A percentile compares a stretch with the other conserved stretches of the same genome.
Conservation (phyloP, 2,888 invertebrate genomes). For the Drosophila mimetica region DNA sequence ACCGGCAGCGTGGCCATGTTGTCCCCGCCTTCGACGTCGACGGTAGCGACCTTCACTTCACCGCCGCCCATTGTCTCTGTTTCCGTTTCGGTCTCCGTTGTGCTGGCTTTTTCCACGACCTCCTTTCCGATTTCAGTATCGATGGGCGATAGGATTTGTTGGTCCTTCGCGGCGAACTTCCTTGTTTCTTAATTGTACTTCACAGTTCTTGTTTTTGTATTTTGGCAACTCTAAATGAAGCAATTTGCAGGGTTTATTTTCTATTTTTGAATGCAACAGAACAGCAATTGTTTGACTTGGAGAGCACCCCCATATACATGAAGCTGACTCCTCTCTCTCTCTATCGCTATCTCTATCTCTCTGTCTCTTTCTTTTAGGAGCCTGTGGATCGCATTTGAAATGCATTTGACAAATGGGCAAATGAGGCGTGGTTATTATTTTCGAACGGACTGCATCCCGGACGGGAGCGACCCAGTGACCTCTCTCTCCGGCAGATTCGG, state of each 20-base stretch:
- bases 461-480: conserved; percentile 43
- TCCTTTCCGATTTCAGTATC: conserved; percentile 28
- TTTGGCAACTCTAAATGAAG: conserved; percentile 45
- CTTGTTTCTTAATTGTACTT: conserved; percentile 7
- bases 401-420: conserved; percentile 62
- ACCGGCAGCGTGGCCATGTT: conserved; percentile 96
- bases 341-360: not conserved
- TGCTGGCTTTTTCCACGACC: conserved; percentile 49
- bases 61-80: conserved; percentile 86
- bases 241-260: conserved; percentile 57
- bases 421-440: conserved; percentile 64
- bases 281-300: conserved; percentile 6
- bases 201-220: conserved; percentile 6
- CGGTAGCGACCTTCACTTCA: conserved; percentile 95
- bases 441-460: conserved; percentile 38
- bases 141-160: conserved; percentile 13
- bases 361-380: conserved; percentile 1
- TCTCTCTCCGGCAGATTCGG: conserved; percentile 28
- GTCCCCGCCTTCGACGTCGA: conserved; percentile 93
- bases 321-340: conserved; percentile 1
- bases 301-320: not conserved
- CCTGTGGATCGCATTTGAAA: conserved; percentile 72
- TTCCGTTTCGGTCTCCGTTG: conserved; percentile 76
- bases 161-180: conserved; percentile 1
- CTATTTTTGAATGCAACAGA: conserved; percentile 61